A percentile compares a stretch with the other conserved stretches of the same genome.
Evolutionary conservation across 1,140 invertebrate genomes (phyloP).

Genomic region (Atta cephalotes): DNA sequence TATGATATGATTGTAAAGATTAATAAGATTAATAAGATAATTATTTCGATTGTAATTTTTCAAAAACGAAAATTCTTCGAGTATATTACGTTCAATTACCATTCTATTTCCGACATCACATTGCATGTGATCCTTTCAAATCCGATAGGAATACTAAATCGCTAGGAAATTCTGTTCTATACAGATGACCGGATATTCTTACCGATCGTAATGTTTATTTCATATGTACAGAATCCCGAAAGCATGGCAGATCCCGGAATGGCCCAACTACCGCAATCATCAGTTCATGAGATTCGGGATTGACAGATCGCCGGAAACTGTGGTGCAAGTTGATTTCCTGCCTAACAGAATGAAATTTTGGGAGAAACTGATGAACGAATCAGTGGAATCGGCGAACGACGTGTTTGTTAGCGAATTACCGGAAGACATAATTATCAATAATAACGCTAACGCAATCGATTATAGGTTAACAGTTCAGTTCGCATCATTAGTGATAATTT

Average conservation of each 20-base stretch:
- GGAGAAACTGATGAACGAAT: constrained; percentile 64
- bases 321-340: constrained; percentile 75
- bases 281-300: constrained; percentile 78
- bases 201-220: constrained; percentile 41
- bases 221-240: constrained; percentile 77
- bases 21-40: neutral
- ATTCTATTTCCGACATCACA: neutral
- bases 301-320: constrained; percentile 68
- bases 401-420: fast-evolving
- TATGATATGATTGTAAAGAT: neutral
- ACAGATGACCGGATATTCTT: neutral
- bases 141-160: constrained; percentile 13
- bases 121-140: constrained; percentile 2
- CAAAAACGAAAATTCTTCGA: neutral
- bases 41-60: neutral
- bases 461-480: neutral
- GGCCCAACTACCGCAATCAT: constrained; percentile 78
- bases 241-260: constrained; percentile 66
- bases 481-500: neutral
- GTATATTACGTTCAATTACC: neutral
- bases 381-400: neutral
- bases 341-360: constrained; percentile 80
- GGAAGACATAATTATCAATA: no score
- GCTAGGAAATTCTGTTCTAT: neutral
- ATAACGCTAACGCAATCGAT: neutral